These are phyloP conservation scores for Astur gentilis DNA, from an alignment of 2,113 vertebrate genomes.

Conservation along the genomic window DNA sequence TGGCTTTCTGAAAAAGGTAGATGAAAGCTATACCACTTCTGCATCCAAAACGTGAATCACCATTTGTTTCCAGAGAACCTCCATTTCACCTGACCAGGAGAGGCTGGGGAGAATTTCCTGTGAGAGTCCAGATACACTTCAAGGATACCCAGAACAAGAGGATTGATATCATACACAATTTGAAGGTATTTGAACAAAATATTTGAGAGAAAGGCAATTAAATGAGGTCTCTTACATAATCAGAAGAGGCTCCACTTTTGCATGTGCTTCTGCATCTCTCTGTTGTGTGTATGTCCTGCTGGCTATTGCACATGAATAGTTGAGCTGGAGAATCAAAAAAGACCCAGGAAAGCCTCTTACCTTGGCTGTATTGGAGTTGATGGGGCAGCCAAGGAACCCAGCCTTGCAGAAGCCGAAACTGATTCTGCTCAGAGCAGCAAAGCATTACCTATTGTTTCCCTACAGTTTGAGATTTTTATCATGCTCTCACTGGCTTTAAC, in stretches of 20 bases:
- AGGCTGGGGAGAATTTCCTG: slow-evolving; percentile 98
- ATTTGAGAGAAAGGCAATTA: neutral
- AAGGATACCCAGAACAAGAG: slow-evolving; percentile 98
- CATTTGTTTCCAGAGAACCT: slow-evolving; percentile 82
- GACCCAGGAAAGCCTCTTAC: neutral
- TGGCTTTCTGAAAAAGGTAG: neutral
- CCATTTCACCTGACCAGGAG: slow-evolving; percentile 96
- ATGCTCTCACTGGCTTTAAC: neutral
- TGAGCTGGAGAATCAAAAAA: neutral
- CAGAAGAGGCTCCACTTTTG: neutral
- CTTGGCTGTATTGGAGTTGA: accelerated
- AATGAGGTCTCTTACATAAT: neutral
- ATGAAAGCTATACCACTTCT: neutral
- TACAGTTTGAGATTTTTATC: neutral
- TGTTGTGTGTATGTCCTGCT: neutral
- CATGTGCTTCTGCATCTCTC: neutral
- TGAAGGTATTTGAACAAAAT: slow-evolving; percentile 83
- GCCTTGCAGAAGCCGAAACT: neutral
- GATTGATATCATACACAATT: slow-evolving; percentile 97
- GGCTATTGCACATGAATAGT: neutral
- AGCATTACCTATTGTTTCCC: neutral
- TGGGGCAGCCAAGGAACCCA: neutral
- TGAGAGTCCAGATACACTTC: slow-evolving; percentile 98
- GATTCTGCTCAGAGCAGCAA: neutral
- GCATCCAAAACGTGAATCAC: neutral